Conservation (phyloP, 2,888 invertebrate species). For the Spicauda simplicius region DNA sequence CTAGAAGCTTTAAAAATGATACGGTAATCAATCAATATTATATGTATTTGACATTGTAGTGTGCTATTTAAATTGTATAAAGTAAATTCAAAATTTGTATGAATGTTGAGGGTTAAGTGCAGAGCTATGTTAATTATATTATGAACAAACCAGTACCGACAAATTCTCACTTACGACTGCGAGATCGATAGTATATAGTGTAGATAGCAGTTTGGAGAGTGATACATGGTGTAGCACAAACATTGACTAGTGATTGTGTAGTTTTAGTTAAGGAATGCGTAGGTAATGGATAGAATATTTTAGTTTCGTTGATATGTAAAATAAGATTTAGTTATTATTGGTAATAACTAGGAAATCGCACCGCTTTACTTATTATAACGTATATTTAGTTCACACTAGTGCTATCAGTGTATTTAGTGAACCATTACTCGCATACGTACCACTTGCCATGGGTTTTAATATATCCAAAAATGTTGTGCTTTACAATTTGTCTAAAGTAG, state of each 20-base stretch:
- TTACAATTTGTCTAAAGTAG: no score
- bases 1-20: not conserved
- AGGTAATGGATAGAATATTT: not conserved
- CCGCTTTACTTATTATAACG: constrained; percentile 3
- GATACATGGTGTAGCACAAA: constrained; percentile 24
- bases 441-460: not conserved
- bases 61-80: not conserved
- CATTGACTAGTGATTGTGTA: constrained; percentile 23
- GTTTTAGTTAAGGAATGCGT: constrained; percentile 11
- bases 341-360: not conserved
- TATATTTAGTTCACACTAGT: not conserved
- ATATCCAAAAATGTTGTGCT: no score
- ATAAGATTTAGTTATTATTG: constrained; percentile 13
- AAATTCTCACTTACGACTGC: constrained; percentile 31
- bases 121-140: constrained; percentile 10
- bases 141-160: constrained; percentile 29
- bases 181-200: constrained; percentile 10
- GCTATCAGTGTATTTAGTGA: not conserved
- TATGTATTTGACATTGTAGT: not conserved
- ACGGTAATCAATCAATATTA: not conserved
- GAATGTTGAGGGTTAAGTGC: constrained; percentile 1
- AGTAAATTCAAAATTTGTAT: constrained; percentile 16
- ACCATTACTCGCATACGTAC: not conserved
- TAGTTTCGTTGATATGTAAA: constrained; percentile 1
- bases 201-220: constrained; percentile 8